Evolutionary conservation across 2,888 invertebrate genomes (phyloP).

Genomic region (Diloba caeruleocephala): DNA sequence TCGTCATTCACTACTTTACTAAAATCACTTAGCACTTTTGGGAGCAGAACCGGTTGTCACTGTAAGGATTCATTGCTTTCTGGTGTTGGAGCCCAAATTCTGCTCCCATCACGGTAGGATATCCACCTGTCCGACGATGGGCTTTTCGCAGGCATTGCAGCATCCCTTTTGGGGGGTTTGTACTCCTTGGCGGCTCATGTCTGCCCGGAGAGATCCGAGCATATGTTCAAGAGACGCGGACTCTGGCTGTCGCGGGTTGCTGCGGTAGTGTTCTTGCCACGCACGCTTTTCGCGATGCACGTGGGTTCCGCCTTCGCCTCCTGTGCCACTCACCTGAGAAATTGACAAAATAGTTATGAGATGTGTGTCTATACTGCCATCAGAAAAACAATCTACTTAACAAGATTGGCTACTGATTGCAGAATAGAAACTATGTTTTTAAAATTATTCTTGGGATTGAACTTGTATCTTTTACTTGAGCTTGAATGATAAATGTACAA

Average conservation of each 20-base stretch:
- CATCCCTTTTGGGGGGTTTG: constrained; percentile 99
- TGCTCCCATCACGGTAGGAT: constrained; percentile 37
- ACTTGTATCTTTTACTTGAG: constrained; percentile 36
- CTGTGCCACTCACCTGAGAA: constrained; percentile 80
- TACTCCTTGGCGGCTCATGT: constrained; percentile 99
- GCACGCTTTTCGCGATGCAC: constrained; percentile 90
- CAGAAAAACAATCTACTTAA: constrained; percentile 2
- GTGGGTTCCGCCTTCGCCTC: constrained; percentile 86
- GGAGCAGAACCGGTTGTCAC: constrained; percentile 35
- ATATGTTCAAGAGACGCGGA: constrained; percentile 92
- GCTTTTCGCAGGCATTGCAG: constrained; percentile 99
- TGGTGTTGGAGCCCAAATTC: constrained; percentile 23
- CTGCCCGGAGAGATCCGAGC: constrained; percentile 98
- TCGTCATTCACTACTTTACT: constrained; percentile 51
- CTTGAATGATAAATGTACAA: constrained; percentile 28
- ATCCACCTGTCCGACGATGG: constrained; percentile 98
- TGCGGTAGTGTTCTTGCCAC: constrained; percentile 87
- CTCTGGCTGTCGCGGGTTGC: constrained; percentile 88
- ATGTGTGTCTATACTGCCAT: constrained; percentile 30
- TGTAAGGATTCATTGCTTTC: constrained; percentile 8
- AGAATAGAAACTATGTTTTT: constrained; percentile 27
- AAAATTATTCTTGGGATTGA: constrained; percentile 10
- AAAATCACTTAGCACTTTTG: constrained; percentile 40
- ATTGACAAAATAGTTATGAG: constrained; percentile 18
- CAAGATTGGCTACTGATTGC: constrained; percentile 11